Evolutionary conservation across 2,888 invertebrate genomes (phyloP), one percentile per base, ranked within the genome.

Genomic region (Geophilus truncorum): DNA sequence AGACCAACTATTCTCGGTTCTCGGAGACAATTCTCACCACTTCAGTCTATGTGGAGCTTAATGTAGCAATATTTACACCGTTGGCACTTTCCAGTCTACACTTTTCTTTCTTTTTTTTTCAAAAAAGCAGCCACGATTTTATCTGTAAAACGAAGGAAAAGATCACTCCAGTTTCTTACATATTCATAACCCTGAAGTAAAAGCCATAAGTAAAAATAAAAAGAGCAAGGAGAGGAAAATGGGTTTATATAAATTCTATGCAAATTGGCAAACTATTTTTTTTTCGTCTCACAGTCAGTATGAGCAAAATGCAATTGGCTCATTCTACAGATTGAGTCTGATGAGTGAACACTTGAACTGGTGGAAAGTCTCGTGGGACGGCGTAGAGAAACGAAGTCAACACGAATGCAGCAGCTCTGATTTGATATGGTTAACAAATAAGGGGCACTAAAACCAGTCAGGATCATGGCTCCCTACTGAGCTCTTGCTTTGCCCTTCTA

Each of bases 401-500:
- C 70, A 70, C 70, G 70, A 70, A 70, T 9, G 25, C 70, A n/a
- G 70, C 70, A 70, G 28, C 70, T 70, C 70, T 70, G 70, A 70
- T 70, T 70, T 70, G 70, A 70, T 70, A 70, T 70, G 70, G 70
- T 70, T 70, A 70, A 70, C 70, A 70, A 70, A 70, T 70, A 70
- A 70, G 70, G 70, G 70, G 70, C 70, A 70, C 70, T 70, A 70
- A 70, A 70, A 70, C 70, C 70, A 70, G 70, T 25, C 70, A 70
- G 70, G 70, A 25, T 70, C 70, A 70, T 70, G 70, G 70, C 70
- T 70, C 70, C 70, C 70, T 28, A 70, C 25, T 70, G 70, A 70
- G 70, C 70, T 70, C 70, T 70, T 70, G 70, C 70, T 70, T 70
- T 23, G 70, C 70, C 70, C 28, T 23, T 28, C 9, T 28, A 7